These are phyloP conservation scores for Patella vulgata DNA, from an alignment of 1,140 invertebrate species.

Conservation along the genomic window DNA sequence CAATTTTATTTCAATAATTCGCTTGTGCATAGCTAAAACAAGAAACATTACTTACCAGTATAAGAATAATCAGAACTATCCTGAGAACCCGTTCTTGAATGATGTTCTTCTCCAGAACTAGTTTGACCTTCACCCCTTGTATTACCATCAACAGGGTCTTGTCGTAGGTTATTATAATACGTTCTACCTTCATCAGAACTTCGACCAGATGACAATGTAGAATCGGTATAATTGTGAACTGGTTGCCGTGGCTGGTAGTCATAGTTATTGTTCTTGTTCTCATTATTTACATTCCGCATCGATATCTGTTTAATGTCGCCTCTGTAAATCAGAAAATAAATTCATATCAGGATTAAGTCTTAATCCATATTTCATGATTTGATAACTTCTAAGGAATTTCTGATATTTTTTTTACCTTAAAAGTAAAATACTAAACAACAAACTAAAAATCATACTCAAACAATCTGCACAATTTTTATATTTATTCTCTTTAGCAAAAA, in stretches of 20 bases:
- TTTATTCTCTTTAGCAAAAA: too few species aligned
- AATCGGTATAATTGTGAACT: slow-evolving; percentile 54
- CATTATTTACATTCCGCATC: slow-evolving; percentile 11
- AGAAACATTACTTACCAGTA: slow-evolving; percentile 52
- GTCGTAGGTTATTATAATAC: slow-evolving; percentile 22
- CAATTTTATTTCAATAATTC: too few species aligned
- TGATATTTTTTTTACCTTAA: too few species aligned
- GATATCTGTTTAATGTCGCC: slow-evolving; percentile 38
- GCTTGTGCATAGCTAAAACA: too few species aligned
- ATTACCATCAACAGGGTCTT: slow-evolving; percentile 31
- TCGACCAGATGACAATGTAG: slow-evolving; percentile 43
- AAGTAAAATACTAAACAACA: too few species aligned
- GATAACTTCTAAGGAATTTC: not conserved
- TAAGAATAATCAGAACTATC: slow-evolving; percentile 52
- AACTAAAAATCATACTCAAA: too few species aligned
- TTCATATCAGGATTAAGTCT: not conserved
- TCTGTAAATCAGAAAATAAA: slow-evolving; percentile 22
- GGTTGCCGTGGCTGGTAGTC: slow-evolving; percentile 5
- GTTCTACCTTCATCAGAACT: slow-evolving; percentile 44
- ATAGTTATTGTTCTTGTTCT: not conserved
- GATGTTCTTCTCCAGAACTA: slow-evolving; percentile 49
- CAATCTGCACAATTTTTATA: too few species aligned
- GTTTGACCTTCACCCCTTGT: slow-evolving; percentile 40
- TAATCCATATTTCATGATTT: not conserved
- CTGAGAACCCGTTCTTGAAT: slow-evolving; percentile 50